Evolutionary conservation across 2,113 vertebrate genomes (phyloP).

Genomic region (Pterocles burchelli): DNA sequence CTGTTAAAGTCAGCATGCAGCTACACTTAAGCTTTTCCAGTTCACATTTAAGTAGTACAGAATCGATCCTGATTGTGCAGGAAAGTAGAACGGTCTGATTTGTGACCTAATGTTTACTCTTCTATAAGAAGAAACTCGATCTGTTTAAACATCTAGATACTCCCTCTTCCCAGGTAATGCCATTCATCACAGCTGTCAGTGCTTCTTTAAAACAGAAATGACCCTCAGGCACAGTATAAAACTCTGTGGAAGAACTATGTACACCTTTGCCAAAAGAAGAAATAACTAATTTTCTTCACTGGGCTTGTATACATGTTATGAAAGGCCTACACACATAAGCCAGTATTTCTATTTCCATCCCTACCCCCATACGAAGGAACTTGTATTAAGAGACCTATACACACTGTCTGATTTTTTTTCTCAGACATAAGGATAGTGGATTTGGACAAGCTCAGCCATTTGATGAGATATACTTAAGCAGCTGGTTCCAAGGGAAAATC

Average conservation of each 20-base stretch:
- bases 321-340: slow-evolving; percentile 52
- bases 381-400: slow-evolving; percentile 26
- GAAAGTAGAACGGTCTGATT: slow-evolving; percentile 53
- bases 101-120: slow-evolving; percentile 72
- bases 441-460: slow-evolving; percentile 68
- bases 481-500: slow-evolving; percentile 62
- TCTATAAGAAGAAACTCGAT: slow-evolving; percentile 71
- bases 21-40: slow-evolving; percentile 47
- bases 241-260: slow-evolving; percentile 57
- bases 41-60: slow-evolving; percentile 38
- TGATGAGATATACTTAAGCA: slow-evolving; percentile 71
- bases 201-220: slow-evolving; percentile 72
- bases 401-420: slow-evolving; percentile 63
- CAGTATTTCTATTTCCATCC: slow-evolving; percentile 44
- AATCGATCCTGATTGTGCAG: slow-evolving; percentile 62
- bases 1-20: slow-evolving; percentile 21
- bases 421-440: slow-evolving; percentile 57
- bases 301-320: slow-evolving; percentile 11
- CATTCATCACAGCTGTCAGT: slow-evolving; percentile 79
- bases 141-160: slow-evolving; percentile 78
- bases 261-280: slow-evolving; percentile 69
- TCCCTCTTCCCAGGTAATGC: slow-evolving; percentile 70
- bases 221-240: slow-evolving; percentile 68
- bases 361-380: slow-evolving; percentile 32
- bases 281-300: slow-evolving; percentile 62